These are phyloP conservation scores for Lota lota DNA, from an alignment of 2,113 vertebrate genomes.

Conservation along the genomic window DNA sequence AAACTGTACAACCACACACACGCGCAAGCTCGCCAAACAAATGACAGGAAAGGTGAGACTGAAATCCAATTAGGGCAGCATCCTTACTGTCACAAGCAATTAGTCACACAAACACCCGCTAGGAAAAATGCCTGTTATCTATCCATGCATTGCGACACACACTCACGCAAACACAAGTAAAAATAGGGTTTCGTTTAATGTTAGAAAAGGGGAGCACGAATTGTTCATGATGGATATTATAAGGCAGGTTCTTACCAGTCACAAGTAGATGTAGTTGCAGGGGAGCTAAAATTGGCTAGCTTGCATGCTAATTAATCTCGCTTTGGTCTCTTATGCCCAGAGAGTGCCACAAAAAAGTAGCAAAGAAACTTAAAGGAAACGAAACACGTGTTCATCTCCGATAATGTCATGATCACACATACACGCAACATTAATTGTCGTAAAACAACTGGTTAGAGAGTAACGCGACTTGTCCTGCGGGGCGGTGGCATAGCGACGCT, in stretches of 20 bases:
- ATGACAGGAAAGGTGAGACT: slow-evolving; percentile 51
- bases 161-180: slow-evolving; percentile 5
- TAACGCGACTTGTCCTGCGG: too few relatives aligned
- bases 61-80: slow-evolving; percentile 74
- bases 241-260: slow-evolving; percentile 42
- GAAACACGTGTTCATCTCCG: too few relatives aligned
- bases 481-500: slow-evolving; percentile 63
- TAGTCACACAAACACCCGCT: slow-evolving; percentile 36
- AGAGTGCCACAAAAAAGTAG: slow-evolving; percentile 4
- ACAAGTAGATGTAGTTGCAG: slow-evolving; percentile 34
- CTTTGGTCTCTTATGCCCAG: slow-evolving; percentile 44
- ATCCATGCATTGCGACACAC: not conserved
- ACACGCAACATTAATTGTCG: too few relatives aligned
- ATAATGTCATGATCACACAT: too few relatives aligned
- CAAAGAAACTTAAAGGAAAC: too few relatives aligned
- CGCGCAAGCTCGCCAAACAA: slow-evolving; percentile 39
- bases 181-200: too few relatives aligned
- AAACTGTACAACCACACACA: slow-evolving; percentile 24
- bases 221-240: not conserved
- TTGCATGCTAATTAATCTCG: slow-evolving; percentile 66
- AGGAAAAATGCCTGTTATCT: too few relatives aligned
- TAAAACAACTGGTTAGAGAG: too few relatives aligned
- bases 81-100: slow-evolving; percentile 72
- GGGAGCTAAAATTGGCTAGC: slow-evolving; percentile 42
- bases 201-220: too few relatives aligned